Evolutionary conservation across 2,888 invertebrate genomes (phyloP).

Genomic region (Drosophila melanosoma): DNA sequence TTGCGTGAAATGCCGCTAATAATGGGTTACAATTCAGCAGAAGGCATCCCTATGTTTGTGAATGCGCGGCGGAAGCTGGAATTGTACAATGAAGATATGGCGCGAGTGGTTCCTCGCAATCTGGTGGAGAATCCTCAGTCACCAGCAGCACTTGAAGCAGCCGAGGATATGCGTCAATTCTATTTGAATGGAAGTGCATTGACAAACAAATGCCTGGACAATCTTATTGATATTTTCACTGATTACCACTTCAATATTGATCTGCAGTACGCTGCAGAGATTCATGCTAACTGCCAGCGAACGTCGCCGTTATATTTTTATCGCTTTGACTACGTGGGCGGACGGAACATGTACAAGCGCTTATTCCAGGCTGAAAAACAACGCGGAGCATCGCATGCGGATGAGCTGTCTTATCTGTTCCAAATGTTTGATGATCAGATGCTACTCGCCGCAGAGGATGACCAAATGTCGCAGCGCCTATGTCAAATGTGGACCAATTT

Average conservation of each 20-base stretch:
- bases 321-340: conserved; percentile 87
- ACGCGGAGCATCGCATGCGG: conserved; percentile 87
- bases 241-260: conserved; percentile 85
- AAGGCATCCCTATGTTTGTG: conserved; percentile 85
- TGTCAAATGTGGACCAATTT: conserved; percentile 88
- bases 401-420: conserved; percentile 87
- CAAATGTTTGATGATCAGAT: conserved; percentile 76
- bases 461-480: conserved; percentile 85
- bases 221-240: conserved; percentile 85
- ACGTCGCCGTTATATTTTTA: conserved; percentile 86
- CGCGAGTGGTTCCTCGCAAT: conserved; percentile 80
- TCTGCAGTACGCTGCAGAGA: conserved; percentile 71
- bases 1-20: conserved; percentile 86
- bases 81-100: conserved; percentile 73
- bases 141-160: conserved; percentile 57
- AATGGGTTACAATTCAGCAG: conserved; percentile 86
- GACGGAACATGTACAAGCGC: conserved; percentile 86
- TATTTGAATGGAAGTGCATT: conserved; percentile 85
- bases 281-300: conserved; percentile 71
- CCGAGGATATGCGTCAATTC: conserved; percentile 77
- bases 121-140: conserved; percentile 65
- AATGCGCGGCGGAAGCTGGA: conserved; percentile 73
- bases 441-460: conserved; percentile 59
- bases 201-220: conserved; percentile 83
- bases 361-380: conserved; percentile 83